Base-by-base conservation (phyloP, 2,888 invertebrate species). In the Anaspis maculata region DNA sequence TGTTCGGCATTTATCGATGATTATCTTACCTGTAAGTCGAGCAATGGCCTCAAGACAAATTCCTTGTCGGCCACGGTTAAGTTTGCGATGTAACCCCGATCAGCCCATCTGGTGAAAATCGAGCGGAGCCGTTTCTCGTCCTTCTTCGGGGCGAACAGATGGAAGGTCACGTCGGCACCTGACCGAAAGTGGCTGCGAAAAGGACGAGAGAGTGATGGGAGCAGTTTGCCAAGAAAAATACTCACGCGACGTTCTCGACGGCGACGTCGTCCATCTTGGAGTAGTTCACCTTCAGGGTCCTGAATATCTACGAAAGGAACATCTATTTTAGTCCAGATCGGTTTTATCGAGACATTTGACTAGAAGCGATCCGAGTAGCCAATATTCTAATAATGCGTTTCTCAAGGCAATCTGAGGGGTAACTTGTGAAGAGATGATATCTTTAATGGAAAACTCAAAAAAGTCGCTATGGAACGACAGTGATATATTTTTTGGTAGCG, bases 181-280 rank as follows among this genome's bases (percentile, higher is more conserved):
- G 67, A 64, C 41, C 56, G 49, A 38, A 54, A 56, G 42, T 55
- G 52, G 34, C 62, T 62, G 49, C 42, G 56, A 48, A 14, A 13
- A 15, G 30, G 25, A 24, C 7, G 25, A 9, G 4, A 24, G 10
- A 24, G 9, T 24, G 25, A n/a, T n/a, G n/a, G n/a, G 25, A 24
- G 25, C 9, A 3, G 3, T 3, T 3, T 2, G 11, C 10, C 9
- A 19, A 19, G 6, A 19, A 9, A 19, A 6, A 32, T 56, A 70
- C 74, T 74, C 67, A 80, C 80, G 76, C 77, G 54, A 80, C 73
- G 54, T 77, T 79, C 50, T 81, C 68, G 48, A 83, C 68, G 70
- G 77, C 75, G 49, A 79, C 69, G 48, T 80, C 77, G 40, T 68
- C 68, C 56, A 65, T 54, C 56, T 76, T 77, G 10, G 79, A 74